These are phyloP conservation scores for Asarcornis scutulata DNA, from an alignment of 2,113 vertebrate genomes.

Conservation along the genomic window DNA sequence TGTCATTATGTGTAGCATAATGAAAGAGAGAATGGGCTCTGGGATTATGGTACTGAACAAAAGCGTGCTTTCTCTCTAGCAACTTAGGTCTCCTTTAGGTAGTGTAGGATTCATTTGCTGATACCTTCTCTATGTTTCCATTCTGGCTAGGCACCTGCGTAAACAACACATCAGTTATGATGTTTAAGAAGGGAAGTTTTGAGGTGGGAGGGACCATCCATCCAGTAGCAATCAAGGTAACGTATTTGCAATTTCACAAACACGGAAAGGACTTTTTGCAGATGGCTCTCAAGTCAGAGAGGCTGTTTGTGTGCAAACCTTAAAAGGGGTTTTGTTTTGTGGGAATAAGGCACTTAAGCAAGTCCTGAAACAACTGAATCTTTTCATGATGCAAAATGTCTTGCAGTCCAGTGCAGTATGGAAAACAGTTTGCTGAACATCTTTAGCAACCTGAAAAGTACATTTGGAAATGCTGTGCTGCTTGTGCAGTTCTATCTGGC, in stretches of 20 bases:
- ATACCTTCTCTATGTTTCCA: background rate
- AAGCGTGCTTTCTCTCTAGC: background rate
- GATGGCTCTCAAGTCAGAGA: background rate
- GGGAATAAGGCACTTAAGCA: background rate
- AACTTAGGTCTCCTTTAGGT: background rate
- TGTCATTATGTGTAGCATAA: background rate
- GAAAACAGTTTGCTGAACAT: background rate
- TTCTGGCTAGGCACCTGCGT: constrained; percentile 87
- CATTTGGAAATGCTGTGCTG: background rate
- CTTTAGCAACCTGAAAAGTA: background rate
- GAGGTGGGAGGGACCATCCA: constrained; percentile 92
- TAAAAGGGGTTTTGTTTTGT: background rate
- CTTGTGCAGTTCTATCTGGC: background rate
- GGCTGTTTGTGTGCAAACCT: background rate
- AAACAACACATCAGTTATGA: constrained; percentile 97
- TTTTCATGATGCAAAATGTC: background rate
- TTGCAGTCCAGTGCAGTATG: background rate
- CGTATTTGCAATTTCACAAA: background rate
- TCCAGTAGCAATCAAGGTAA: constrained; percentile 95
- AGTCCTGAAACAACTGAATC: background rate
- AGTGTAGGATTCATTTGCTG: background rate
- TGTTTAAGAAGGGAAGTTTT: constrained; percentile 98
- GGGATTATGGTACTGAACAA: background rate
- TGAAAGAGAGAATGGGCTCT: background rate
- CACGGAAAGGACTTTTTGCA: background rate